A percentile compares a stretch with the other conserved stretches of the same genome.
These are phyloP conservation scores for Nematostella vectensis DNA, from an alignment of 92 coral and sea anemone genomes.

Conservation along the genomic window DNA sequence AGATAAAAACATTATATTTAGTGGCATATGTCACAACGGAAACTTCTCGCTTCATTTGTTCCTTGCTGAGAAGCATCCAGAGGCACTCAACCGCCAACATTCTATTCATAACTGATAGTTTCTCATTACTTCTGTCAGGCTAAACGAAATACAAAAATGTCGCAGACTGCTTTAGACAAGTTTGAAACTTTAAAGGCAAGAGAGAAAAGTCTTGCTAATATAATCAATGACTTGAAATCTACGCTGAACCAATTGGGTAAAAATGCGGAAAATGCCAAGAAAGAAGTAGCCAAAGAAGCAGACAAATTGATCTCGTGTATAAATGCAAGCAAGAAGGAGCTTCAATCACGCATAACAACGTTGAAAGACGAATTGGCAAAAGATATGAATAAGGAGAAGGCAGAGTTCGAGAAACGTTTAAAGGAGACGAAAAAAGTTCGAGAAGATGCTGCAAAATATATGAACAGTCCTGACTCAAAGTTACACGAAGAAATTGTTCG, in stretches of 20 bases:
- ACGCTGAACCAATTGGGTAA: background rate
- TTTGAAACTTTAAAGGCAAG: background rate
- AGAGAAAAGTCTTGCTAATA: background rate
- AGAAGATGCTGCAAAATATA: background rate
- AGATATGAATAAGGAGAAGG: background rate
- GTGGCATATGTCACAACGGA: too few relatives aligned
- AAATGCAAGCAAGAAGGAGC: background rate
- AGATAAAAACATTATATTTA: too few relatives aligned
- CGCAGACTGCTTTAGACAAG: background rate
- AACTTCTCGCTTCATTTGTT: too few relatives aligned
- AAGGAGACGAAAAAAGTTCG: background rate
- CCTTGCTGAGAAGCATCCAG: too few relatives aligned
- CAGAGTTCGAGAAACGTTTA: background rate
- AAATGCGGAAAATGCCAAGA: background rate
- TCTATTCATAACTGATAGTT: too few relatives aligned
- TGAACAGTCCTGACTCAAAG: background rate
- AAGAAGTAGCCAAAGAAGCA: background rate
- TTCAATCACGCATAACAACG: background rate
- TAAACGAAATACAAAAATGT: too few relatives aligned
- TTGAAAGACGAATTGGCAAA: background rate
- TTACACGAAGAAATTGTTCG: background rate
- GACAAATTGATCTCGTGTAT: background rate
- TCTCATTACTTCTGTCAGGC: too few relatives aligned
- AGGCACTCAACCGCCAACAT: too few relatives aligned
- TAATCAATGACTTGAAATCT: background rate